Evolutionary conservation across 2,113 vertebrate species (phyloP).

Genomic region (Pungitius pungitius): DNA sequence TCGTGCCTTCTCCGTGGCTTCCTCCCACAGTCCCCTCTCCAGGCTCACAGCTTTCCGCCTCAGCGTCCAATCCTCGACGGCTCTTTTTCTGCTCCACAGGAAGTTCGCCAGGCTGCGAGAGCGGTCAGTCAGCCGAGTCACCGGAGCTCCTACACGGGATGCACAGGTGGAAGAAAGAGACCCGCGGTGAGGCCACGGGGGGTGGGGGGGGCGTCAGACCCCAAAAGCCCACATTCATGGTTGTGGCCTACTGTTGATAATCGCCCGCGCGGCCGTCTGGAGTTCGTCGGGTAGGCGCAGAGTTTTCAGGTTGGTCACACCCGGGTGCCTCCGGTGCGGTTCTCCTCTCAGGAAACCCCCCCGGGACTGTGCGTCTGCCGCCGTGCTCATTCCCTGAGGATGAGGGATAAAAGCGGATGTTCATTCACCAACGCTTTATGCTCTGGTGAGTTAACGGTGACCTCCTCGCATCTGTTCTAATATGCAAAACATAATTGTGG

Average conservation of each 20-base stretch:
- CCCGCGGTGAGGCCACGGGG: not conserved
- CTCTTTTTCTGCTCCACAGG: conserved; percentile 88
- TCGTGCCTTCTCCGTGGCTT: conserved; percentile 42
- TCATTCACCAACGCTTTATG: not conserved
- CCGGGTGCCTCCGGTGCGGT: conserved; percentile 84
- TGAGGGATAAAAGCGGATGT: not conserved
- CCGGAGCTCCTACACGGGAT: conserved; percentile 69
- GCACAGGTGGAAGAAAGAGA: not conserved
- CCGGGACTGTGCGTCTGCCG: conserved; percentile 65
- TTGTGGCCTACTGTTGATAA: conserved; percentile 76
- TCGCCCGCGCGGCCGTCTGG: conserved; percentile 68
- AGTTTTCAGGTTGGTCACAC: conserved; percentile 81
- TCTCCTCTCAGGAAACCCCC: conserved; percentile 79
- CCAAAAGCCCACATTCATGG: not conserved
- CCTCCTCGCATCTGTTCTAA: not conserved
- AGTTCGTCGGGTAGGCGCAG: conserved; percentile 79
- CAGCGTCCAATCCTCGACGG: conserved; percentile 74
- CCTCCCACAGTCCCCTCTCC: conserved; percentile 76
- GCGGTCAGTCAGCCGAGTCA: conserved; percentile 70
- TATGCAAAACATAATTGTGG: not conserved
- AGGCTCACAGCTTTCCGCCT: conserved; percentile 75
- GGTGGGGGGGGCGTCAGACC: too few species aligned
- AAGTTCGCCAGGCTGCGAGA: conserved; percentile 78
- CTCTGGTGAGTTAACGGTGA: not conserved
- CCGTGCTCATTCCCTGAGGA: conserved; percentile 62